Evolutionary conservation across 1,140 invertebrate genomes (phyloP).

Genomic region (Coelopa frigida): DNA sequence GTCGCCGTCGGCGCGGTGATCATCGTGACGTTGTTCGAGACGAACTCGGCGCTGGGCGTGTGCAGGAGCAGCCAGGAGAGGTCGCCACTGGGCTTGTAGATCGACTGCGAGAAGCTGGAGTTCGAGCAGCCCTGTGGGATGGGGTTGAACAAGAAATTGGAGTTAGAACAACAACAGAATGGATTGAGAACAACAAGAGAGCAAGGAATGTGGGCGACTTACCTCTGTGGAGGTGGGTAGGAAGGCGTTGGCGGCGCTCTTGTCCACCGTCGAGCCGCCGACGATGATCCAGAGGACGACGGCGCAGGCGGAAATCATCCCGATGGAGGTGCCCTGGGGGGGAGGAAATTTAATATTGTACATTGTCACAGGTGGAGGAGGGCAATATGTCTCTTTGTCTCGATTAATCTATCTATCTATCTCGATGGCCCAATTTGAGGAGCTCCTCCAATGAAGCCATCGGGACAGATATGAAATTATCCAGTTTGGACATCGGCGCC

Average conservation of each 20-base stretch:
- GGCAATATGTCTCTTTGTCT: no score
- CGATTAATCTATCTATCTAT: no score
- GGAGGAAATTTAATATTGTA: not conserved
- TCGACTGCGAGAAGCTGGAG: constrained; percentile 52
- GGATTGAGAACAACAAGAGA: no score
- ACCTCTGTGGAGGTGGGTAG: constrained; percentile 53
- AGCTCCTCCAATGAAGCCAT: no score
- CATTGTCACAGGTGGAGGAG: no score
- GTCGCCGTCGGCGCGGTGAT: not conserved
- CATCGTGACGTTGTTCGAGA: not conserved
- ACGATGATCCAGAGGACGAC: constrained; percentile 60
- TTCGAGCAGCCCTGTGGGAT: constrained; percentile 53
- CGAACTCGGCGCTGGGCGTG: constrained; percentile 18
- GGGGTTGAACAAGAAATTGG: no score
- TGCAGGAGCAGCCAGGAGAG: constrained; percentile 29
- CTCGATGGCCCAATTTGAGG: no score
- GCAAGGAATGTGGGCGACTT: no score
- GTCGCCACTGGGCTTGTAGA: constrained; percentile 28
- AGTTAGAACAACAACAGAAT: not conserved
- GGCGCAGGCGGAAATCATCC: constrained; percentile 59
- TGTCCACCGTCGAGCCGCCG: constrained; percentile 52
- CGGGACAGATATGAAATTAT: no score
- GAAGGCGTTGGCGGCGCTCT: constrained; percentile 22
- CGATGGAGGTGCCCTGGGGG: constrained; percentile 54
- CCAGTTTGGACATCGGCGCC: no score